Base-by-base conservation (phyloP, 2,113 vertebrate genomes). In the Aegotheles bennettii region DNA sequence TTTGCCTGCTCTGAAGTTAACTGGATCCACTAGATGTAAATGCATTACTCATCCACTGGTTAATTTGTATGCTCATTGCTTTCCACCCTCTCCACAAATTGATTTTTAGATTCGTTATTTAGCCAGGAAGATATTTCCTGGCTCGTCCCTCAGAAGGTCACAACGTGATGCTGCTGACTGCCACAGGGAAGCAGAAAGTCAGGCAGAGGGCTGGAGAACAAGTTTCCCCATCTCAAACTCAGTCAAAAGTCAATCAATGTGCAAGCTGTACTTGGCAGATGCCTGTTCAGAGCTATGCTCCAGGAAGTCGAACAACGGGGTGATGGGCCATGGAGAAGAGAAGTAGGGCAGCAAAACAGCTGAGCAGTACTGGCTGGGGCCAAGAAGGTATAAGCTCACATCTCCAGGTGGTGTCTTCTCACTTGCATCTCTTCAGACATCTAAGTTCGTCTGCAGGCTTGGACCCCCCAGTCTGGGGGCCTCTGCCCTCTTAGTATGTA, bases 51-150 rank as follows among this genome's bases (percentile, higher is more conserved):
- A 88, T 59, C 45, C 43, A 21, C 92, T 68, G 63, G 68, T 95
- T 96, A 94, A 97, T 96, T 96, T 94, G 95, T 92, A 95, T 96
- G 95, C 84, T 96, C 54, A 38, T 92, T 96, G 94, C 94, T 94
- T 94, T 87, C 90, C 93, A 95, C 24, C 84, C 83, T 91, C 85
- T 96, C 87, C 92, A 93, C 89, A 96, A 96, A 96, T 96, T 95
- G 91, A 94, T 96, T 97, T 96, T 94, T 84, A 94, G 93, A 89
- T 91, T 95, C 25, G n/a, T 95, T 97, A 93, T 94, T 95, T 95
- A 90, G 94, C 85, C 86, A 83, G 74, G 86, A 87, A 94, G 93
- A 89, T 70, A 93, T 92, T 96, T 95, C 73, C 94, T 94, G 87
- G 59, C 87, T 96, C 1, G 6, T 96, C 80, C 61, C 75, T 79